Conservation (phyloP, 1,140 invertebrate species). For the Drosophila leontia region DNA sequence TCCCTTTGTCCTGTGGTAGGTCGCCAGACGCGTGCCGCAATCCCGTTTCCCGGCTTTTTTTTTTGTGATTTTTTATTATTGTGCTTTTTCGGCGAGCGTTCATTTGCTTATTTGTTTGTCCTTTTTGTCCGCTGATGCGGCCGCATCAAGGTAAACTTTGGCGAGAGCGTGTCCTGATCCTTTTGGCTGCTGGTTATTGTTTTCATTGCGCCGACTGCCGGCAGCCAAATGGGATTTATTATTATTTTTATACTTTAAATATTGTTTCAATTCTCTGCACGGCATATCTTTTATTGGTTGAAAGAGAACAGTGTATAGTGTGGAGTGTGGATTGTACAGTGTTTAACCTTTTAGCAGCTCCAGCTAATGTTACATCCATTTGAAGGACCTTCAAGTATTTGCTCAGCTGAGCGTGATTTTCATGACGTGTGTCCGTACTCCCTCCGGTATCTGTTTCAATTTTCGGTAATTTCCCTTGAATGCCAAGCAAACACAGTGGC, state of each 20-base stretch:
- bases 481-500: slow-evolving; percentile 55
- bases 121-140: slow-evolving; percentile 68
- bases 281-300: slow-evolving; percentile 49
- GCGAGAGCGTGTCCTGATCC: slow-evolving; percentile 41
- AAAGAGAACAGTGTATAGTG: not conserved
- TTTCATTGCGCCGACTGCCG: slow-evolving; percentile 68
- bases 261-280: slow-evolving; percentile 61
- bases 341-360: slow-evolving; percentile 74
- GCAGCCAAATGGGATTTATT: slow-evolving; percentile 78
- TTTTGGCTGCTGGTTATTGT: slow-evolving; percentile 63
- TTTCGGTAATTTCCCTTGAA: slow-evolving; percentile 61
- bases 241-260: slow-evolving; percentile 81
- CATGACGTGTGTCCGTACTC: slow-evolving; percentile 34
- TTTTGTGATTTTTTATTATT: slow-evolving; percentile 54
- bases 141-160: slow-evolving; percentile 82
- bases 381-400: slow-evolving; percentile 69
- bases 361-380: slow-evolving; percentile 72
- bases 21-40: slow-evolving; percentile 77
- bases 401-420: slow-evolving; percentile 63
- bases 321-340: not conserved
- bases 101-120: slow-evolving; percentile 83
- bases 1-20: slow-evolving; percentile 76
- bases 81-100: slow-evolving; percentile 78
- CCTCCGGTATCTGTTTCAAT: slow-evolving; percentile 62
- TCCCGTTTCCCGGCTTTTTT: slow-evolving; percentile 47